Conservation (phyloP, 1,140 invertebrate genomes). For the Battus philenor region DNA sequence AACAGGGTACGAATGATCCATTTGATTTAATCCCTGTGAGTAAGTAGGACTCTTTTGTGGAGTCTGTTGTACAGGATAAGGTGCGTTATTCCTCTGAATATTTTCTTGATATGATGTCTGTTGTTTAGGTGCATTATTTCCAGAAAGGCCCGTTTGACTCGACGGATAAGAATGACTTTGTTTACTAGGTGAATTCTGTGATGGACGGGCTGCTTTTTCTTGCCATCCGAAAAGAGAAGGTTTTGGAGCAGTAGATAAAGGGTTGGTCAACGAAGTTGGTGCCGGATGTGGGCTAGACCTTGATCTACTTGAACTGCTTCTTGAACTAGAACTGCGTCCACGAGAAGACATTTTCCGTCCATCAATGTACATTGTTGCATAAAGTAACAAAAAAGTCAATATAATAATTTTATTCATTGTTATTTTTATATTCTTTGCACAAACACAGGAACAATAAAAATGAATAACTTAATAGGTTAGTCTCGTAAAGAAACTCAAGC, state of each 20-base stretch:
- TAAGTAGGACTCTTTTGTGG: slow-evolving; percentile 13
- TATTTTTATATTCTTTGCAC: too few species aligned
- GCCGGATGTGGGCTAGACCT: slow-evolving; percentile 48
- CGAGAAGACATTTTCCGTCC: slow-evolving; percentile 47
- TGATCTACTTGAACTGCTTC: slow-evolving; percentile 27
- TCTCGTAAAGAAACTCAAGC: slow-evolving; percentile 13
- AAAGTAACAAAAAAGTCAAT: slow-evolving; percentile 26
- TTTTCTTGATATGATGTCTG: slow-evolving; percentile 37
- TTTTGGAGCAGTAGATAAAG: slow-evolving; percentile 53
- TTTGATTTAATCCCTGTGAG: slow-evolving; percentile 29
- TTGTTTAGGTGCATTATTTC: slow-evolving; percentile 42
- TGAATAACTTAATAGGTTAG: neutral
- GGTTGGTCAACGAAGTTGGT: slow-evolving; percentile 56
- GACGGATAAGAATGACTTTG: slow-evolving; percentile 63
- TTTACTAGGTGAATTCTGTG: slow-evolving; percentile 36
- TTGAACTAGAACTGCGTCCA: slow-evolving; percentile 34
- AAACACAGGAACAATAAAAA: neutral
- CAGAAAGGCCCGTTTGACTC: slow-evolving; percentile 59
- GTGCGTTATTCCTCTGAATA: slow-evolving; percentile 43
- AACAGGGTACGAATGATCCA: slow-evolving; percentile 45
- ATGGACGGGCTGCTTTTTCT: slow-evolving; percentile 48
- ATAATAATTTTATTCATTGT: slow-evolving; percentile 34
- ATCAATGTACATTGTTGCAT: slow-evolving; percentile 32
- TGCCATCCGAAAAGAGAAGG: slow-evolving; percentile 65
- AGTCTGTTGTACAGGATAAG: slow-evolving; percentile 27